phyloP scores from a whole-genome alignment of 2,113 vertebrate genomes.

The Anolis sagrei region DNA sequence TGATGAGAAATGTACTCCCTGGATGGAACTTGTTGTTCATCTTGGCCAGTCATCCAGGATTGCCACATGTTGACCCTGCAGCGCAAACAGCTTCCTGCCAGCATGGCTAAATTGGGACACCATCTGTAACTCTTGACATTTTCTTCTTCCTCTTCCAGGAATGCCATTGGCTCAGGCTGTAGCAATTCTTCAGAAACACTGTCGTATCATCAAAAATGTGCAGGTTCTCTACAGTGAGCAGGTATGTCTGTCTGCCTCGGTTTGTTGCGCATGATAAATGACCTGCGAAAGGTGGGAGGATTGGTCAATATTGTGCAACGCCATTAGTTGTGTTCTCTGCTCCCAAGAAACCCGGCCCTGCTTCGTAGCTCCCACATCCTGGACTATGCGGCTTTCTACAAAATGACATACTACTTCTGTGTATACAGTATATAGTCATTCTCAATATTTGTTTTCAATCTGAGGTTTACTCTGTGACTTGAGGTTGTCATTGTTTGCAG shows the following conservation, averaged over 20 bases:
- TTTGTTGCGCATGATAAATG: background rate
- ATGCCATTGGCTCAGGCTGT: constrained; percentile 99
- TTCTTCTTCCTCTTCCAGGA: constrained; percentile 77
- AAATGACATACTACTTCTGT: background rate
- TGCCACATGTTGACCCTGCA: constrained; percentile 26
- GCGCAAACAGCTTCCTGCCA: background rate
- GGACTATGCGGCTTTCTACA: background rate
- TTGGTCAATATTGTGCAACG: background rate
- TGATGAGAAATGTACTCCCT: background rate
- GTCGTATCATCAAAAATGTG: constrained; percentile 97
- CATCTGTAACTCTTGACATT: background rate
- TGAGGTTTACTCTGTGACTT: background rate
- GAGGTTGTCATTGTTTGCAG: background rate
- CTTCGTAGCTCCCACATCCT: background rate
- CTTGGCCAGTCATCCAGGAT: constrained; percentile 25
- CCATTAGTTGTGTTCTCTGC: background rate
- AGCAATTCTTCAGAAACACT: constrained; percentile 97
- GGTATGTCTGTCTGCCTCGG: constrained; percentile 73
- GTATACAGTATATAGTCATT: background rate
- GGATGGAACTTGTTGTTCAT: constrained; percentile 25
- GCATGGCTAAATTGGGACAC: background rate
- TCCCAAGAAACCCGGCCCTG: background rate
- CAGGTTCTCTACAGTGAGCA: constrained; percentile 99
- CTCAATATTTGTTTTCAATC: background rate
- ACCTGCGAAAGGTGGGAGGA: background rate